Evolutionary conservation across 2,797 vertebrate species (phyloP), one percentile per base, ranked within the genome.

Genomic region (Macropodus opercularis): DNA sequence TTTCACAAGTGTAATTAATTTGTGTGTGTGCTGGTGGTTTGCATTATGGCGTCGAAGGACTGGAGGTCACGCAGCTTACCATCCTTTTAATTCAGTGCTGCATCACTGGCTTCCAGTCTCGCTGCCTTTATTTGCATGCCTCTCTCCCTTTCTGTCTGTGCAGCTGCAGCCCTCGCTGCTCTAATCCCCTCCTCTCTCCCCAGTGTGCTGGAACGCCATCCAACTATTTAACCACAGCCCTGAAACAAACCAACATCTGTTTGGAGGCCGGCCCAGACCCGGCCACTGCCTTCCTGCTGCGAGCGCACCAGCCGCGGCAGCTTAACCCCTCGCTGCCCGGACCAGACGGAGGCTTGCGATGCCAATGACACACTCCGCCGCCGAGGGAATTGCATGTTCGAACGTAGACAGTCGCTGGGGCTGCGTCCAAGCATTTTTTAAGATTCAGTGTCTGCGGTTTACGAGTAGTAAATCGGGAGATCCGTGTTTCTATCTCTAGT

Each of bases 231-330:
- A 94, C 92, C 91, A 69, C 92, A 93, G 89, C 92, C 91, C 90
- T 84, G 90, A 93, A 95, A 95, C 94, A 95, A 95, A 94, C 90
- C 91, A 94, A 94, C 94, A 95, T 95, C 94, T 95, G 94, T 95
- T 94, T 94, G 94, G 93, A 95, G 92, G 87, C 85, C 52, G 69
- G 90, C 93, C 92, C 90, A 85, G 91, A 91, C 91, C 72, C 59
- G 22, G 75, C 76, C 79, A 72, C 84, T 89, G 77, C 86, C 81
- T 93, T 93, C 93, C 92, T 91, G 91, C 89, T 90, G 91, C 61
- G 84, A 90, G 79, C 89, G 88, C 91, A 91, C 86, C 90, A 87
- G 75, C 83, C 80, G 26, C 80, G 77, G 81, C 84, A 59, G 24
- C 19, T 90, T 94, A 94, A 94, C 92, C 88, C 91, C 62, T 87